Evolutionary conservation across 2,113 vertebrate species (phyloP).

Genomic region (Cheirogaleus medius): DNA sequence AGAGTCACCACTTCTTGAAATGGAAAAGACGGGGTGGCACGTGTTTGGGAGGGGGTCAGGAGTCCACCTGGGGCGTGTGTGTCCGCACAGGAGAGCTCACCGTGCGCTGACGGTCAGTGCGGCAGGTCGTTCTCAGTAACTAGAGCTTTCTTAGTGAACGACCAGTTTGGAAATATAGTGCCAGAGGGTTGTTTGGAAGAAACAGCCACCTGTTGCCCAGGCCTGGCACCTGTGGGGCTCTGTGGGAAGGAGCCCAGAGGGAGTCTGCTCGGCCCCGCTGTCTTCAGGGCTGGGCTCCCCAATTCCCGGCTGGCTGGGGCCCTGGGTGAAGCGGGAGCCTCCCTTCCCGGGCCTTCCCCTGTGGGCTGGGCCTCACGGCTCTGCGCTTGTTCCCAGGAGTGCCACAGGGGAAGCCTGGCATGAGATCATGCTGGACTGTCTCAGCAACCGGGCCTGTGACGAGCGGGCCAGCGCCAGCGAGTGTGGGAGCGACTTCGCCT

Average conservation of each 20-base stretch:
- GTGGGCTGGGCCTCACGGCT: background rate
- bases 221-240: background rate
- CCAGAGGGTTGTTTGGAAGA: background rate
- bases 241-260: background rate
- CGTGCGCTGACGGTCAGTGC: rapidly evolving
- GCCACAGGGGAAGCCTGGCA: constrained; percentile 98
- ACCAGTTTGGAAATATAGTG: background rate
- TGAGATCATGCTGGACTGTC: constrained; percentile 96
- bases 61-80: background rate
- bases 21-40: background rate
- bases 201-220: background rate
- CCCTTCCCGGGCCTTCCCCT: background rate
- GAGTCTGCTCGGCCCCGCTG: rapidly evolving
- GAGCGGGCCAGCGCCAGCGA: constrained; percentile 88
- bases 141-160: background rate
- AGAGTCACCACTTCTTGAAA: background rate
- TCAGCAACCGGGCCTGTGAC: constrained; percentile 91
- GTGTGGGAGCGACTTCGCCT: constrained; percentile 97
- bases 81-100: background rate
- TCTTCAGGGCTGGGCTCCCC: background rate
- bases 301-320: too few species aligned
- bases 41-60: background rate
- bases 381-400: constrained; percentile 85
- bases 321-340: too few species aligned
- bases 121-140: rapidly evolving